Percentiles rank a stretch among this genome's conserved stretches.
Conservation (phyloP, 2,888 invertebrate genomes). For the Phengaris arion region DNA sequence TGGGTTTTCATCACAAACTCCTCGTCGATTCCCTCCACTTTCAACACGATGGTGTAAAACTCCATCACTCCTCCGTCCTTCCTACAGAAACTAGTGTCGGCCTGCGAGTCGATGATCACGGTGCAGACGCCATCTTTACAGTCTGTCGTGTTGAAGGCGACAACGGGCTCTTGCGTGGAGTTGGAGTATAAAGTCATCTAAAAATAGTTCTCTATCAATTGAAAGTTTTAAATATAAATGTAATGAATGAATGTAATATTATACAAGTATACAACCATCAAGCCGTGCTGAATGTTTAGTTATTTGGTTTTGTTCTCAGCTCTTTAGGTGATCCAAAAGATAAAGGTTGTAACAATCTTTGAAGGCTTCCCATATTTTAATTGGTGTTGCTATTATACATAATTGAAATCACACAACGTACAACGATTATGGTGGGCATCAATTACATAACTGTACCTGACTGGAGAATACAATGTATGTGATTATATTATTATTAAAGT, state of each 20-base stretch:
- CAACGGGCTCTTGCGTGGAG: constrained; percentile 48
- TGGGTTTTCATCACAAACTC: constrained; percentile 50
- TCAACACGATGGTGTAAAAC: constrained; percentile 47
- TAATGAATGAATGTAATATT: too few species aligned
- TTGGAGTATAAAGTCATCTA: constrained; percentile 42
- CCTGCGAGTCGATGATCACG: constrained; percentile 43
- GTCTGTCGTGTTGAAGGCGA: constrained; percentile 33
- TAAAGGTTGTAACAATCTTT: neutral
- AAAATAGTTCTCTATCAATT: constrained; percentile 25
- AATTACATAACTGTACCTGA: neutral
- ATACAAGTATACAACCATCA: too few species aligned
- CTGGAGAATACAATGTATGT: constrained; percentile 5
- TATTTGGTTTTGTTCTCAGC: too few species aligned
- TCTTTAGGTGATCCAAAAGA: too few species aligned
- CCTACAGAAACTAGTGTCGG: constrained; percentile 51
- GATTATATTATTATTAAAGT: constrained; percentile 27
- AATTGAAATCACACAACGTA: neutral
- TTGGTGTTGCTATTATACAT: neutral
- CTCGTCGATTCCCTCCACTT: constrained; percentile 46
- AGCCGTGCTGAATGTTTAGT: too few species aligned
- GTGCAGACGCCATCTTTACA: constrained; percentile 44
- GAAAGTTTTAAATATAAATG: neutral
- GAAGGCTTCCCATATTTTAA: neutral
- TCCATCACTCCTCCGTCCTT: constrained; percentile 45
- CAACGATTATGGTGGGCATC: neutral